phyloP scores from a whole-genome alignment of 2,113 vertebrate species.

The Gymnocephalus cernua region DNA sequence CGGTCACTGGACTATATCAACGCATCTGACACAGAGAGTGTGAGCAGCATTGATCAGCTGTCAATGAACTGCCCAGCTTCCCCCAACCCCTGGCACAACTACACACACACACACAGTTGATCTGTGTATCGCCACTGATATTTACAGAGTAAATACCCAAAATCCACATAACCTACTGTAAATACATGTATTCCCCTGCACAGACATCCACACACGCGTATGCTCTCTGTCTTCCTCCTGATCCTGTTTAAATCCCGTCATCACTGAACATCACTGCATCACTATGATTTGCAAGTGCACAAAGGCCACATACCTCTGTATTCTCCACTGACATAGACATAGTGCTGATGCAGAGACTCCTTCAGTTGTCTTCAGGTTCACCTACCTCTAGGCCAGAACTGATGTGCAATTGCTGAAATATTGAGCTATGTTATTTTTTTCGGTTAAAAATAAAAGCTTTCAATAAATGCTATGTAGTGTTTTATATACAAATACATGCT shows the following conservation, averaged over 20 bases:
- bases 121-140: slow-evolving; percentile 30
- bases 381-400: neutral
- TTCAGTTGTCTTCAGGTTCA: slow-evolving; percentile 16
- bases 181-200: slow-evolving; percentile 45
- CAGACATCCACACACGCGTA: slow-evolving; percentile 41
- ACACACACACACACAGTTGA: slow-evolving; percentile 13
- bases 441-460: neutral
- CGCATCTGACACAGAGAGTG: slow-evolving; percentile 66
- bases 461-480: slow-evolving; percentile 5
- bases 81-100: slow-evolving; percentile 27
- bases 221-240: slow-evolving; percentile 46
- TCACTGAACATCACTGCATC: slow-evolving; percentile 54
- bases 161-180: slow-evolving; percentile 44
- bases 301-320: slow-evolving; percentile 27
- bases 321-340: slow-evolving; percentile 27
- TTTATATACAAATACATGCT: slow-evolving; percentile 1
- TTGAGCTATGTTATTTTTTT: neutral
- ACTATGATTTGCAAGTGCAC: slow-evolving; percentile 51
- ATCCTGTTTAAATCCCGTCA: slow-evolving; percentile 58
- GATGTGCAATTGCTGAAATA: neutral
- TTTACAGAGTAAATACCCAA: slow-evolving; percentile 49
- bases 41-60: slow-evolving; percentile 75
- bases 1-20: slow-evolving; percentile 70
- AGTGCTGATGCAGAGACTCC: slow-evolving; percentile 11
- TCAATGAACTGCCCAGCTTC: slow-evolving; percentile 61